Percentiles rank a stretch among this genome's conserved stretches.
Conservation (phyloP, 2,113 vertebrate genomes). For the Strix uralensis region DNA sequence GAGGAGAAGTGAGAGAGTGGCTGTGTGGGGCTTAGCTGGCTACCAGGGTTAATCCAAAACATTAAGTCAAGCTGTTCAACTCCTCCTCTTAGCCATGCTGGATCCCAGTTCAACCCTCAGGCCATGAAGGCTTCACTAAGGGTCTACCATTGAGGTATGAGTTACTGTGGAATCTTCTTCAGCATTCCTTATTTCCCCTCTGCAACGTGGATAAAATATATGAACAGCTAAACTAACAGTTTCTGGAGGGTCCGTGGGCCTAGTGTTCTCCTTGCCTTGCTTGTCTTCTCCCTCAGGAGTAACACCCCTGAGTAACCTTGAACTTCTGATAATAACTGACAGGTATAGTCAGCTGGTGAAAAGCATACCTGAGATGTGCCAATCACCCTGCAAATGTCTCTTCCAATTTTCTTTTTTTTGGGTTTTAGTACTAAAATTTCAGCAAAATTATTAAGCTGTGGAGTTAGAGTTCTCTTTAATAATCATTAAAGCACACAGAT, state of each 20-base stretch:
- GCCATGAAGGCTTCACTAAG: not conserved
- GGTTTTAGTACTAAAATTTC: not conserved
- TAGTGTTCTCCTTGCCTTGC: not conserved
- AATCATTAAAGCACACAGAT: not conserved
- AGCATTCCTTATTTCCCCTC: not conserved
- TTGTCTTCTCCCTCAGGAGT: not conserved
- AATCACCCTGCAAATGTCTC: not conserved
- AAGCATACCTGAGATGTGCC: not conserved
- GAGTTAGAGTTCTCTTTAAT: not conserved
- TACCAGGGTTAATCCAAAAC: not conserved
- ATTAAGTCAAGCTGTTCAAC: not conserved
- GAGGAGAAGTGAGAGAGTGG: rapidly evolving
- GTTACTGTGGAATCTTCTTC: not conserved
- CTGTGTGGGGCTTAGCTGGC: not conserved
- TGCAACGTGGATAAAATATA: not conserved
- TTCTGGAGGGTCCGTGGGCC: not conserved
- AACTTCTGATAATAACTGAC: not conserved
- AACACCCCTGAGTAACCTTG: not conserved
- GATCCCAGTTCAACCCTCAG: not conserved
- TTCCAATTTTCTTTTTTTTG: not conserved
- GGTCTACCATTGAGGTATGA: not conserved
- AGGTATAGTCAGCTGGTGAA: not conserved
- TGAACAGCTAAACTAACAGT: not conserved
- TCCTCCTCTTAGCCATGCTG: not conserved
- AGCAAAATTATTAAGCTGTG: not conserved